Evolutionary conservation across 1,140 invertebrate species (phyloP).

Genomic region (Rhizoglyphus robini): DNA sequence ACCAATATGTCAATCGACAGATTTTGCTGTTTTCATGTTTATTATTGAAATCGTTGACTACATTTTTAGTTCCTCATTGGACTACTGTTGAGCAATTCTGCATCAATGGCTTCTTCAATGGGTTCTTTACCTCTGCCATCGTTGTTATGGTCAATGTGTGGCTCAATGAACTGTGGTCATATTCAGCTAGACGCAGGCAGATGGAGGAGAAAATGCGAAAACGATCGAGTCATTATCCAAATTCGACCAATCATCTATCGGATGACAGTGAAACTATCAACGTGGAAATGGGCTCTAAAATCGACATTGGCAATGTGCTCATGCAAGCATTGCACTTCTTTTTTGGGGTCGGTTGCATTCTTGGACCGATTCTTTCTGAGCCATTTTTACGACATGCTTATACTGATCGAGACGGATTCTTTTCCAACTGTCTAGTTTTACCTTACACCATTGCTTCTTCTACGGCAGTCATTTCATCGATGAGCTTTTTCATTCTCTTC

Average conservation of each 20-base stretch:
- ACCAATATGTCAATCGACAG: constrained; percentile 5
- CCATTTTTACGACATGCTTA: constrained; percentile 8
- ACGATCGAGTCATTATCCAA: neutral
- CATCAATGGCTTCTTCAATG: constrained; percentile 16
- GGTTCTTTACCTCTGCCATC: constrained; percentile 16
- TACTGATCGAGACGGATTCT: neutral
- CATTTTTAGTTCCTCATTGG: constrained; percentile 15
- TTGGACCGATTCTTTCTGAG: constrained; percentile 14
- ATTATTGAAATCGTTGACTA: constrained; percentile 9
- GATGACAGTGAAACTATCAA: neutral
- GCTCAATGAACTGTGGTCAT: constrained; percentile 18
- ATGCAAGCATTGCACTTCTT: constrained; percentile 20
- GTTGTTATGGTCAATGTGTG: constrained; percentile 18
- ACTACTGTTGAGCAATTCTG: constrained; percentile 5
- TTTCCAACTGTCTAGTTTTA: neutral
- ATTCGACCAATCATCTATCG: neutral
- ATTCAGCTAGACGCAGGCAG: neutral
- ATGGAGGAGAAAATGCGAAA: neutral
- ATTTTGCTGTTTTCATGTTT: constrained; percentile 1
- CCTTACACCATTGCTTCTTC: constrained; percentile 7
- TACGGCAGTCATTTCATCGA: neutral
- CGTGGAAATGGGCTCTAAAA: neutral
- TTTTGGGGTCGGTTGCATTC: constrained; percentile 12
- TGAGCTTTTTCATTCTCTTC: neutral
- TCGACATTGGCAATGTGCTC: constrained; percentile 5